A percentile compares a stretch with the other conserved stretches of the same genome.
Conservation (phyloP, 2,888 invertebrate genomes). For the Limnephilus marmoratus region DNA sequence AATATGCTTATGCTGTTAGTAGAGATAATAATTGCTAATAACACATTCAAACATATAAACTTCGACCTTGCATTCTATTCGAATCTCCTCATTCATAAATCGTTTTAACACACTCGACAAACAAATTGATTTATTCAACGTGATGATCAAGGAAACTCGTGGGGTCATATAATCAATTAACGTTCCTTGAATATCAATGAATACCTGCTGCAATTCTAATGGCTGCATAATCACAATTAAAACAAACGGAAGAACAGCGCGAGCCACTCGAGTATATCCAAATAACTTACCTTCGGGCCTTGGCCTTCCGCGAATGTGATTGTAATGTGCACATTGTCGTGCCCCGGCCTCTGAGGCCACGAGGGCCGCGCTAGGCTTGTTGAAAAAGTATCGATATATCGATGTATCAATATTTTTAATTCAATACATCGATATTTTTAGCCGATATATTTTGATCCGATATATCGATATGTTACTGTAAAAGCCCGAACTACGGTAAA, state of each 20-base stretch:
- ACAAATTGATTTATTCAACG: neutral
- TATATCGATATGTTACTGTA: no score
- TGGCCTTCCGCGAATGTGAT: slow-evolving; percentile 42
- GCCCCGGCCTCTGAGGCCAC: slow-evolving; percentile 4
- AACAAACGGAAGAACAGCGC: slow-evolving; percentile 7
- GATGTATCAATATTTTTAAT: no score
- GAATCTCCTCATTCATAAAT: slow-evolving; percentile 5
- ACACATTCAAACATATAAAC: neutral
- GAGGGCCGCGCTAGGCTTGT: neutral
- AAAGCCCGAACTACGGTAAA: no score
- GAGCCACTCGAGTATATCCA: neutral
- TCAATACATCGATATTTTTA: no score
- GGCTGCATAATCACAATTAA: slow-evolving; percentile 9
- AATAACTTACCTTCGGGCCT: slow-evolving; percentile 5
- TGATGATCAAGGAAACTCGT: neutral
- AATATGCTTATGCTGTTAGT: no score
- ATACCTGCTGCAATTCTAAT: neutral
- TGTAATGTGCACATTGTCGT: slow-evolving; percentile 11
- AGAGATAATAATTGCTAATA: no score
- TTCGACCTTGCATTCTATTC: neutral
- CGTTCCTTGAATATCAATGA: neutral
- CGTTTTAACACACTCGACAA: neutral
- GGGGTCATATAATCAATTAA: neutral
- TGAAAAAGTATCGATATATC: no score
- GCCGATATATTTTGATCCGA: no score